Evolutionary conservation across 2,797 vertebrate species (phyloP).

Genomic region (Tragelaphus eurycerus): DNA sequence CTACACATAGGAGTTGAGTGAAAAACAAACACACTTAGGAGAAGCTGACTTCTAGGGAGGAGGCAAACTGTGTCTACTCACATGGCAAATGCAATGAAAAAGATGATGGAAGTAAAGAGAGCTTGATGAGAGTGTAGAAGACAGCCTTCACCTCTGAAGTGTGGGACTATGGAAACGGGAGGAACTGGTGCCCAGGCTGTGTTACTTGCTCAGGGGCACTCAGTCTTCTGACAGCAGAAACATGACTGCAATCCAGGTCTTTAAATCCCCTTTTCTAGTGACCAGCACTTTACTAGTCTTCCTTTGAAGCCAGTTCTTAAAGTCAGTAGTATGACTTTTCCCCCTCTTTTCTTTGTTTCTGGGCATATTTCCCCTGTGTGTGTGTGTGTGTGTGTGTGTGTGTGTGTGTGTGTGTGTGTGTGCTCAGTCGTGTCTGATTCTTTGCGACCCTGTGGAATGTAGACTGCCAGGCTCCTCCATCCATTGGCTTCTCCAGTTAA

Average conservation of each 20-base stretch:
- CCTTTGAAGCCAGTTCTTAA: neutral
- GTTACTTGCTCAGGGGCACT: neutral
- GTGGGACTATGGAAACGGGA: accelerated
- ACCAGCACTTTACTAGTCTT: neutral
- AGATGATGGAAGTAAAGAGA: neutral
- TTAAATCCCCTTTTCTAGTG: neutral
- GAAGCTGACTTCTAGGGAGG: neutral
- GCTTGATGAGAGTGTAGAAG: neutral
- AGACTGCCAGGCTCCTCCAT: neutral
- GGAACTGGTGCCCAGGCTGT: accelerated
- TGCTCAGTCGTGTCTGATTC: neutral
- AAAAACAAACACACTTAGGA: neutral
- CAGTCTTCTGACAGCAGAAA: neutral
- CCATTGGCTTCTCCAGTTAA: neutral
- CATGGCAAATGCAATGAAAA: neutral
- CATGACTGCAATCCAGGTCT: neutral
- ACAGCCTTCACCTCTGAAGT: neutral
- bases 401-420: neutral
- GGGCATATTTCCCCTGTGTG: neutral
- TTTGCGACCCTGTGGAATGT: neutral
- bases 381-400: too few relatives aligned
- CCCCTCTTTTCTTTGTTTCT: neutral
- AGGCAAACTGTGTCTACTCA: neutral
- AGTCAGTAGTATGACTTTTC: neutral
- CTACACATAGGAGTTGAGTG: neutral